Conservation (phyloP, 2,113 vertebrate genomes). For the Helogale parvula region DNA sequence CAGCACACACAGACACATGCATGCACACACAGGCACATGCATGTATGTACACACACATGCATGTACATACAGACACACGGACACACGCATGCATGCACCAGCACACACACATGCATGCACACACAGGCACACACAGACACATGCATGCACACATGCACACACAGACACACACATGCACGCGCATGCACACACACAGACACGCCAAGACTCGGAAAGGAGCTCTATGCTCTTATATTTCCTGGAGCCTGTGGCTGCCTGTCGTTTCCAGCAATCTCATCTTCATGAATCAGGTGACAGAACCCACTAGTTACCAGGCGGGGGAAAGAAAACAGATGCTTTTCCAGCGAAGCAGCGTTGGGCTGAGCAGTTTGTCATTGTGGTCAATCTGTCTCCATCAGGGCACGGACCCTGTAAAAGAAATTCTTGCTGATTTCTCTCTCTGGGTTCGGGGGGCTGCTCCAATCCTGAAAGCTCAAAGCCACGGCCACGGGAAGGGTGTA, state of each 20-base stretch:
- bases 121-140: too few relatives aligned
- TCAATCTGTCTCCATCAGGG: background rate
- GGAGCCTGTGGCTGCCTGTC: background rate
- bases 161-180: background rate
- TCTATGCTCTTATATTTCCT: background rate
- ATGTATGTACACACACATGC: accelerated
- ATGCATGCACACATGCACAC: background rate
- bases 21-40: background rate
- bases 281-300: constrained; percentile 41
- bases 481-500: background rate
- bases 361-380: background rate
- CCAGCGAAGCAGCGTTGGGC: background rate
- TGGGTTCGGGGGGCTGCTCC: background rate
- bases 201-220: constrained; percentile 22
- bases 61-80: too few relatives aligned
- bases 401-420: background rate
- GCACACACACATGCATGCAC: too few relatives aligned
- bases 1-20: too few relatives aligned
- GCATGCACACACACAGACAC: background rate
- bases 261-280: constrained; percentile 44
- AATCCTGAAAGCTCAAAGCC: background rate
- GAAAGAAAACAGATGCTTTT: constrained; percentile 27
- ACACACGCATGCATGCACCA: too few relatives aligned
- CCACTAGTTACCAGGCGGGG: constrained; percentile 33
- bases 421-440: background rate